These are phyloP conservation scores for Plutomurus gul DNA, from an alignment of 1,140 invertebrate species.

Conservation along the genomic window DNA sequence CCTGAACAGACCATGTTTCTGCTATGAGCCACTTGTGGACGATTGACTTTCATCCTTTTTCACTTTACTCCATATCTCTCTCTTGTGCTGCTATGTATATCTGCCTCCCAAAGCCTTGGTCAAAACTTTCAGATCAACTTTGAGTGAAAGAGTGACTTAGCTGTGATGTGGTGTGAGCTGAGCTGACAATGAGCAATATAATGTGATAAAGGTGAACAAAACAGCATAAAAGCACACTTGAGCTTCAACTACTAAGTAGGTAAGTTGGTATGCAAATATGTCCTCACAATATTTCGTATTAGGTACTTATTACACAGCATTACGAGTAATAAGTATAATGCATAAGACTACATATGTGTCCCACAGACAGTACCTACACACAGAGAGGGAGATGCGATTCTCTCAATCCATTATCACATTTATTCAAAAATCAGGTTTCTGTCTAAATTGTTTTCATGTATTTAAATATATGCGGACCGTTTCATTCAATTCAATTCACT, in stretches of 20 bases:
- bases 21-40: too few relatives aligned
- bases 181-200: conserved; percentile 24
- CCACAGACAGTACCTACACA: too few relatives aligned
- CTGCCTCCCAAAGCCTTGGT: conserved; percentile 1
- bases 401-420: conserved; percentile 25
- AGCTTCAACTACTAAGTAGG: background rate
- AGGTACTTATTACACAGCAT: too few relatives aligned
- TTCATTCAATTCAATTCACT: conserved; percentile 29
- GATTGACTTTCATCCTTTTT: background rate
- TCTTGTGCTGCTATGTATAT: too few relatives aligned
- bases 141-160: background rate
- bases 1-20: too few relatives aligned
- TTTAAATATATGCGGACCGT: conserved; percentile 27
- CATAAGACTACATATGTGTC: too few relatives aligned
- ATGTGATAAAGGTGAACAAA: background rate
- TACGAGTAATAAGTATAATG: too few relatives aligned
- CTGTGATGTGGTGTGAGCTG: conserved; percentile 15
- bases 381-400: too few relatives aligned
- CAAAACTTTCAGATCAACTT: background rate
- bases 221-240: background rate
- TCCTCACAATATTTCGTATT: too few relatives aligned
- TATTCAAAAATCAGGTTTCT: conserved; percentile 24
- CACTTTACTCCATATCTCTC: conserved; percentile 18
- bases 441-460: conserved; percentile 25
- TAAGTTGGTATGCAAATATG: too few relatives aligned